Evolutionary conservation across 2,797 vertebrate species (phyloP).

Genomic region (Neosilurus hyrtlii): DNA sequence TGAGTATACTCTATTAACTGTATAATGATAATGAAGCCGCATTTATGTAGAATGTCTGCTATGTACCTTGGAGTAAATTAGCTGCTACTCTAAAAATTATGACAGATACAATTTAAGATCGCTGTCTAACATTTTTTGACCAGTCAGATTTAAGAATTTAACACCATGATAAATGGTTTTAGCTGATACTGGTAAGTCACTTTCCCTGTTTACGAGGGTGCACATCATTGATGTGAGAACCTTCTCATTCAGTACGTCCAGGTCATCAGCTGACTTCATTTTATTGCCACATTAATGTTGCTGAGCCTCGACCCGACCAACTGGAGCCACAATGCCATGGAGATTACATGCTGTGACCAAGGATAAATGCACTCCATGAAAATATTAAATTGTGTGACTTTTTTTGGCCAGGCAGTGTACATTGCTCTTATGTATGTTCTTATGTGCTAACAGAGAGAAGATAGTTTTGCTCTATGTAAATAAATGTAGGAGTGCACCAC

Average conservation of each 20-base stretch:
- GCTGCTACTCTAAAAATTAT: neutral
- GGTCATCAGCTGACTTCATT: too few species aligned
- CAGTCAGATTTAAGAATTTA: neutral
- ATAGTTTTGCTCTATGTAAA: neutral
- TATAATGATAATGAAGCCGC: neutral
- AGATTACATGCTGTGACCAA: too few species aligned
- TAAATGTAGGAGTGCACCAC: neutral
- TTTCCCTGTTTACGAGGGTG: neutral
- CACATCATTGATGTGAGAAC: neutral
- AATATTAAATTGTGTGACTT: too few species aligned
- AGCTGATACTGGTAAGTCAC: neutral
- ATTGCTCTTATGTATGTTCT: neutral
- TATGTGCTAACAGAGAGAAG: slow-evolving; percentile 16
- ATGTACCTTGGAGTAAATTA: neutral
- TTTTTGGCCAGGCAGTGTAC: neutral
- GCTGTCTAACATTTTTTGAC: neutral
- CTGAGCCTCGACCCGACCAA: too few species aligned
- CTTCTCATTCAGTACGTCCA: too few species aligned
- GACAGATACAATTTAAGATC: neutral
- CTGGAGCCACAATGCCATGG: too few species aligned
- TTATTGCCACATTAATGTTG: too few species aligned
- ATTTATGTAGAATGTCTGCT: neutral
- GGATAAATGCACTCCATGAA: too few species aligned
- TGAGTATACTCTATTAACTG: too few species aligned
- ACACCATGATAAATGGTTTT: neutral